Base-by-base conservation (phyloP, 2,888 invertebrate species). In the Torymus auratus region DNA sequence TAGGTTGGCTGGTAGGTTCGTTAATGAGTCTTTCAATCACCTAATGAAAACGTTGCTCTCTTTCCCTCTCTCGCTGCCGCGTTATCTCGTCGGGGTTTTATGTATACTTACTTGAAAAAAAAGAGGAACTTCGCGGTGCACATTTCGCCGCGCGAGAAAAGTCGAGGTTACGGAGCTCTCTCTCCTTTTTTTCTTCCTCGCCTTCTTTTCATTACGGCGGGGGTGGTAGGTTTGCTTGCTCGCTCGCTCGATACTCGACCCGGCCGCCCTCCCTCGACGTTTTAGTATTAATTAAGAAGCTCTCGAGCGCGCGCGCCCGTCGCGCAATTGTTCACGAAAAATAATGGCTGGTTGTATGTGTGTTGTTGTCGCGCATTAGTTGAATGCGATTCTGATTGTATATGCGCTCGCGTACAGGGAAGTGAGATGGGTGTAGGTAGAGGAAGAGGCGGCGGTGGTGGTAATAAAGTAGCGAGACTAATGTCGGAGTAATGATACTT, bases 161-260 rank as follows among this genome's bases (percentile, higher is more conserved):
- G 41, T 41, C 41, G 41, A 41, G 41, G 41, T 41, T 41, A 41
- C 41, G 41, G 7, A 17, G 53, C 11, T 52, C 17, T 17, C 17
- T 20, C 23, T 55, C 52, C 23, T 55, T 17, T n/a, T 61, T 5
- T 65, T 58, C 23, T 15, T n/a, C 50, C 10, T 23, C n/a, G n/a
- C 56, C 20, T 60, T 13, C n/a, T 75, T 56, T 65, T 75, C 52
- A 73, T 62, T 73, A 14, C 53, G 20, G 14, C 41, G 41, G 41
- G 20, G 15, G 12, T 17, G 13, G 52, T 1, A 5, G 53, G 17
- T 62, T 53, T 28, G 60, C 13, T 60, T 0, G 20, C 20, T 20
- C 56, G 5, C 23, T 23, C 28, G 13, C 23, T 17, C 64, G 64
- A n/a, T 41, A 41, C n/a, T 64, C 7, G 7, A 0, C 28, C 28